Conservation (phyloP, 1,140 invertebrate species). For the Patella vulgata region DNA sequence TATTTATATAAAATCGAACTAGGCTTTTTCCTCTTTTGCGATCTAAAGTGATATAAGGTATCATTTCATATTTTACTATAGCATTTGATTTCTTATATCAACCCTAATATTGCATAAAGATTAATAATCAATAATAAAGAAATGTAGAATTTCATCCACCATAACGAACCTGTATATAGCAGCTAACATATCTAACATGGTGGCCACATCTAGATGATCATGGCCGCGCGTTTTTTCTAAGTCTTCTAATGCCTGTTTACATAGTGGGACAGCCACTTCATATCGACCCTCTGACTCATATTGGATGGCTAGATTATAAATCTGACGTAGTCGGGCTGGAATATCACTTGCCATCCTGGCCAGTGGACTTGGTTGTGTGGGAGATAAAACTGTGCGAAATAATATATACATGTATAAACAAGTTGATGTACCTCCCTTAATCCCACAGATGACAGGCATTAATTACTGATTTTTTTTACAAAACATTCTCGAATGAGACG, state of each 20-base stretch:
- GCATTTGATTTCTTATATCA: too few species aligned
- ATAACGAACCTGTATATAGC: constrained; percentile 87
- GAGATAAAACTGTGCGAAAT: constrained; percentile 83
- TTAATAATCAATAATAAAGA: too few species aligned
- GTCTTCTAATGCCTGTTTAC: constrained; percentile 99
- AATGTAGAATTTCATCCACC: too few species aligned
- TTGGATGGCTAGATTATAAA: constrained; percentile 84
- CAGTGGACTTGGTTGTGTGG: constrained; percentile 78
- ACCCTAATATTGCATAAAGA: neutral
- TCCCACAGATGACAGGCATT: too few species aligned
- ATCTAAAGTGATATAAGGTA: too few species aligned
- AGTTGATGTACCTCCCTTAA: too few species aligned
- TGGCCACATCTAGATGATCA: constrained; percentile 98
- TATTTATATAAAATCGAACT: too few species aligned
- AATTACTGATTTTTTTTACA: too few species aligned
- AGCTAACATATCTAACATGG: constrained; percentile 99
- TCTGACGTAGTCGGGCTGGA: constrained; percentile 64
- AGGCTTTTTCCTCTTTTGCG: too few species aligned
- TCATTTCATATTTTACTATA: too few species aligned
- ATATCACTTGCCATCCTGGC: constrained; percentile 65
- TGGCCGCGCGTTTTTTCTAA: constrained; percentile 98
- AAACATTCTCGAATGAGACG: too few species aligned
- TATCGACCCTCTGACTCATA: constrained; percentile 93
- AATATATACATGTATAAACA: too few species aligned
- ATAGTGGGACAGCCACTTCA: constrained; percentile 95